Base-by-base conservation (phyloP, 2,888 invertebrate species). In the Sphinx pinastri region DNA sequence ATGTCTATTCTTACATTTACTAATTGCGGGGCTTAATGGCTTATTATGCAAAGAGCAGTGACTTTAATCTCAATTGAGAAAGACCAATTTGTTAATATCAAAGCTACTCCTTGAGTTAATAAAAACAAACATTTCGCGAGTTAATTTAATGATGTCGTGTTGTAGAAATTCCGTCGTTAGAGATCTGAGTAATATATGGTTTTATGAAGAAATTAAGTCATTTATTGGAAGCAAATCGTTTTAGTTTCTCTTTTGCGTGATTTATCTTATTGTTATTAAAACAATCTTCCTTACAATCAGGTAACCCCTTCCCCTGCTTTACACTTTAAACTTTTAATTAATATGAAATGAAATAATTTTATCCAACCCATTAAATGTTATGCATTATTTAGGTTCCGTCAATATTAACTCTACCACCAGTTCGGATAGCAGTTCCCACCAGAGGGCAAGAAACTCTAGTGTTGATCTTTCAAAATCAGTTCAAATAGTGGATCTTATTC, bases 51-150 rank as follows among this genome's bases (percentile, higher is more conserved):
- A 63, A 63, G 47, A 47, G 47, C 63, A 49, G 12, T 16, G 47
- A 63, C 47, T 63, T 63, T 47, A 63, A 63, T 63, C 63, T 63
- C 63, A 63, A 63, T 63, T 63, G 63, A 63, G 63, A 47, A 63
- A 63, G 47, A 19, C 19, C 19, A 63, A 63, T 63, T 63, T 63
- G 63, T 63, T 63, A 63, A 19, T 63, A 63, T 63, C 49, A 47
- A 63, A 63, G 63, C 49, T 47, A 19, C 49, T 16, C 11, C 19
- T 55, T 55, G 0, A 11, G 57, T 13, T 25, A 63, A 63, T 13
- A 47, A 63, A 63, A 63, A 49, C 49, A 63, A 63, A 49, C 19
- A 47, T 63, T 25, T 49, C 16, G 13, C 49, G 16, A 16, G 38
- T 63, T 63, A 49, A 63, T 63, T 63, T 63, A 49, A 63, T 63